A percentile compares a stretch with the other conserved stretches of the same genome.
phyloP scores from a whole-genome alignment of 2,888 invertebrate species.

The Trisateles emortualis region DNA sequence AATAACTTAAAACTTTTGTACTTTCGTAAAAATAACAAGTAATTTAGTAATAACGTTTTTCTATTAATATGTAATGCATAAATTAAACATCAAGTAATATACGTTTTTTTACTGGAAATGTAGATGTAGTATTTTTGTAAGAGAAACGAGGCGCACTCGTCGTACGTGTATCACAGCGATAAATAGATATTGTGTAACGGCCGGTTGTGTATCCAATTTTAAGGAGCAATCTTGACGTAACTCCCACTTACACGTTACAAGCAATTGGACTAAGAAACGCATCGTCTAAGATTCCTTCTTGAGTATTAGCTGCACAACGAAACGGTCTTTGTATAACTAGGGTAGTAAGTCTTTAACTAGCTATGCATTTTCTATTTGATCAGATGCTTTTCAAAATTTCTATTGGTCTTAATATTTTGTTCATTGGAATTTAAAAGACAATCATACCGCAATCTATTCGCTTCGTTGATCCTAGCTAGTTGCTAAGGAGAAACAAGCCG shows the following conservation, averaged over 20 bases:
- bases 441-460: conserved; percentile 28
- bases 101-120: conserved; percentile 83
- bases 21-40: conserved; percentile 81
- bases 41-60: conserved; percentile 81
- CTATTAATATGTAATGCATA: conserved; percentile 80
- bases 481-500: conserved; percentile 21
- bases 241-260: conserved; percentile 27
- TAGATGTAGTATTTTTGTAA: conserved; percentile 85
- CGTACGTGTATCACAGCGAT: conserved; percentile 86
- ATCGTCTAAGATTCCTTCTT: conserved; percentile 63
- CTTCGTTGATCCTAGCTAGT: conserved; percentile 25
- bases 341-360: conserved; percentile 69
- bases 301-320: conserved; percentile 56
- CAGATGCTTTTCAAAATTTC: conserved; percentile 69
- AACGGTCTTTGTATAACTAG: conserved; percentile 70
- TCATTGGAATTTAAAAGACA: conserved; percentile 25
- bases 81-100: conserved; percentile 78
- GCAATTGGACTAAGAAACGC: conserved; percentile 20
- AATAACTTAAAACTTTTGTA: conserved; percentile 81
- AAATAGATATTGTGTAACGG: conserved; percentile 76
- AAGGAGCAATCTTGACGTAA: conserved; percentile 64
- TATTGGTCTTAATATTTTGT: conserved; percentile 29
- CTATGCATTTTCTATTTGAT: conserved; percentile 73
- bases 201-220: conserved; percentile 63
- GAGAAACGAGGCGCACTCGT: conserved; percentile 73